Conservation (phyloP, 2,113 vertebrate genomes). For the Rana temporaria region DNA sequence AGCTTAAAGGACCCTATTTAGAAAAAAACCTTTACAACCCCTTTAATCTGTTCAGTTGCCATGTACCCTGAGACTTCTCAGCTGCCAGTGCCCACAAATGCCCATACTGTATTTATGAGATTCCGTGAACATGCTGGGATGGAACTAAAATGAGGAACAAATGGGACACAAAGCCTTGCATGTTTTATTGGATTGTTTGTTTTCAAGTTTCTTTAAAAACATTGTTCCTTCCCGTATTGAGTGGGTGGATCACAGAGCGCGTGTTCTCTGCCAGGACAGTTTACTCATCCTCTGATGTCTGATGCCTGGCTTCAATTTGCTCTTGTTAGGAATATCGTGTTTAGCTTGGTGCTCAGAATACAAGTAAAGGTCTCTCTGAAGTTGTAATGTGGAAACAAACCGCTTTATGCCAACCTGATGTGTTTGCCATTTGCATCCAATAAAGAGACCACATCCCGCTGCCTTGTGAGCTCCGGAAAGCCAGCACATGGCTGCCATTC, state of each 20-base stretch:
- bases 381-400: neutral
- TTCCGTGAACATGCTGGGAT: neutral
- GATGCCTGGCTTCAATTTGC: slow-evolving; percentile 1
- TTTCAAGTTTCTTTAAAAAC: neutral
- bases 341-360: neutral
- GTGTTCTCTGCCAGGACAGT: neutral
- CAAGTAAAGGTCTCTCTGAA: neutral
- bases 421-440: too few relatives aligned
- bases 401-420: too few relatives aligned
- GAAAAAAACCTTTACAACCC: too few relatives aligned
- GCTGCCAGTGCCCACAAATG: too few relatives aligned
- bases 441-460: too few relatives aligned
- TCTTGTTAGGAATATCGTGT: neutral
- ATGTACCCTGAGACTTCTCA: too few relatives aligned
- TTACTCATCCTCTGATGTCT: neutral
- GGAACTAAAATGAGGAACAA: neutral
- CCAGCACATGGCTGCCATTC: too few relatives aligned
- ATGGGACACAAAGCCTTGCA: neutral
- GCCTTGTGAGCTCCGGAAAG: too few relatives aligned
- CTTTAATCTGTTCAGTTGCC: too few relatives aligned
- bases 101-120: too few relatives aligned
- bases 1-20: too few relatives aligned
- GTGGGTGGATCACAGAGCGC: slow-evolving; percentile 1
- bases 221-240: neutral
- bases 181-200: slow-evolving; percentile 18